Evolutionary conservation across 2,888 invertebrate genomes (phyloP), one percentile per base, ranked within the genome.

Genomic region (Ligdia adustata): DNA sequence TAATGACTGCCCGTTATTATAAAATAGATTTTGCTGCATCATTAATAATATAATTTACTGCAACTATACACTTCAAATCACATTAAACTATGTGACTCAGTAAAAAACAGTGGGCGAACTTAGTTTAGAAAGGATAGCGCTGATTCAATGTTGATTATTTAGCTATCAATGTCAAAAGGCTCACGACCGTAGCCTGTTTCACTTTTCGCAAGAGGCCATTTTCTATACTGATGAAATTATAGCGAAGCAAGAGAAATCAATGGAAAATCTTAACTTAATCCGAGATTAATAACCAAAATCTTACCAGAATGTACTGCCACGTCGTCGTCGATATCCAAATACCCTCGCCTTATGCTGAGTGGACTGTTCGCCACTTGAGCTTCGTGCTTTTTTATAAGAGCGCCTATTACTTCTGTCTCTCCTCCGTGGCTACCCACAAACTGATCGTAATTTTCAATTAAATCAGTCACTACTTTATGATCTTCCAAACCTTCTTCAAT

Each of bases 281-380:
- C n/a, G 18, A 18, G 32, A 40, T 33, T 44, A 28, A 45, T 28
- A 9, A 18, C 28, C 11, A 9, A 54, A 60, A 48, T 51, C 86
- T 91, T 91, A 95, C 94, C 94, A 69, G 95, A 95, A 89, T 94
- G 95, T 65, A 94, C 91, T 55, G 92, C 93, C 53, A 93, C 93
- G 61, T 94, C 94, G 66, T 93, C 93, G 62, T 94, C 94, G 7
- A 91, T 92, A 64, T 92, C 92, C 60, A 91, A 82, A 55, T 88
- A 90, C 54, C 81, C 84, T 27, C 90, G 80, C 7, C 89, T 78
- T 55, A 83, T 75, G 79, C 90, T 93, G 44, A 82, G 65, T 38
- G 82, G 87, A 69, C 84, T 89, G 58, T 76, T 87, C 2, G 82
- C 80, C 53, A 79, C 75, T 64, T 83, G 79, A 53, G 80, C 85